Conservation (phyloP, 2,888 invertebrate species). For the Poecilobothrus nobilitatus region DNA sequence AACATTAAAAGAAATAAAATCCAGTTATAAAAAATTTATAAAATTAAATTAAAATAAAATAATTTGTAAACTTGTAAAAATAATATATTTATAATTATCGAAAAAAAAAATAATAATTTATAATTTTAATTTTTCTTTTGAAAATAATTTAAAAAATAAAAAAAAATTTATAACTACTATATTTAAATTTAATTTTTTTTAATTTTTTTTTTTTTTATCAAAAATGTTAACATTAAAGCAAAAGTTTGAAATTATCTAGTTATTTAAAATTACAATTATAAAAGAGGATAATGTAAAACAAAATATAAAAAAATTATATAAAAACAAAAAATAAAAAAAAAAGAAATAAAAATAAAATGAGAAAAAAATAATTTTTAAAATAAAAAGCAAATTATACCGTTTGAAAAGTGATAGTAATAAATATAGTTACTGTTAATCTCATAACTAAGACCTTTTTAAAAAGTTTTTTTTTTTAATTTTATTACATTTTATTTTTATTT, state of each 20-base stretch:
- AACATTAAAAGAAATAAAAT: constrained; percentile 8
- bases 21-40: constrained; percentile 8
- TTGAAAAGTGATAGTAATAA: constrained; percentile 6
- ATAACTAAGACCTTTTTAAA: neutral
- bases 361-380: neutral
- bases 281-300: neutral
- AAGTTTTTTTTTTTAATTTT: neutral
- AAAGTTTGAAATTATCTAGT: constrained; percentile 4
- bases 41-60: constrained; percentile 22
- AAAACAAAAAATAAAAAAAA: neutral
- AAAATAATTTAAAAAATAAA: neutral
- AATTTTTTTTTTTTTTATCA: neutral
- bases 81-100: too few species aligned
- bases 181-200: neutral
- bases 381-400: neutral
- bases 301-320: too few species aligned
- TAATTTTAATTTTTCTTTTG: neutral
- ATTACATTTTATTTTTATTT: too few species aligned
- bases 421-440: constrained; percentile 6
- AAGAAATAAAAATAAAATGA: neutral
- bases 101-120: neutral
- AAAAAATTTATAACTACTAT: neutral
- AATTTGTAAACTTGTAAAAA: constrained; percentile 3
- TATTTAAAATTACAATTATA: neutral
- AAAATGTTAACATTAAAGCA: neutral